These are phyloP conservation scores for Melipona bicolor DNA, from an alignment of 2,888 invertebrate genomes.

Conservation along the genomic window DNA sequence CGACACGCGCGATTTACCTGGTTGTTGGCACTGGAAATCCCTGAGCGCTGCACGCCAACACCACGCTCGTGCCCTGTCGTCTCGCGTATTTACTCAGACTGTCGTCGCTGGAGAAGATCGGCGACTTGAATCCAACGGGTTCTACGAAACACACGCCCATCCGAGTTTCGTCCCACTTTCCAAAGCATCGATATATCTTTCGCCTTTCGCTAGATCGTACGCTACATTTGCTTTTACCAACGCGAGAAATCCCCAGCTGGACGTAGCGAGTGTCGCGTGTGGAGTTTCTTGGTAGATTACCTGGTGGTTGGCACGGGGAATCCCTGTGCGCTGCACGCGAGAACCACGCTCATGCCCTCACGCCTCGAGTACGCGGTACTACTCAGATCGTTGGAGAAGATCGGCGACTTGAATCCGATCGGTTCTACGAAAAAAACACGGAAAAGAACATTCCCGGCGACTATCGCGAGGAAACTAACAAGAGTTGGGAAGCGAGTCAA, in stretches of 20 bases:
- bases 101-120: conserved; percentile 88
- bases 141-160: conserved; percentile 83
- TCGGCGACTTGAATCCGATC: conserved; percentile 89
- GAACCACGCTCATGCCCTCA: conserved; percentile 79
- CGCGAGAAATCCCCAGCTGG: too few relatives aligned
- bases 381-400: conserved; percentile 87
- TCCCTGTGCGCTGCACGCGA: conserved; percentile 87
- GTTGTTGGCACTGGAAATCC: conserved; percentile 89
- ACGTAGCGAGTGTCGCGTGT: too few relatives aligned
- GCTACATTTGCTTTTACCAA: not conserved
- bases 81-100: conserved; percentile 87
- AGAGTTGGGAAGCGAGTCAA: not conserved
- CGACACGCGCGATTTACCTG: conserved; percentile 85
- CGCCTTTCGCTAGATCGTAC: too few relatives aligned
- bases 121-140: conserved; percentile 89
- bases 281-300: conserved; percentile 84
- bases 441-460: not conserved
- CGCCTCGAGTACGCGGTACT: conserved; percentile 86
- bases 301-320: conserved; percentile 89
- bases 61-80: conserved; percentile 79
- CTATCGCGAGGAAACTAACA: not conserved
- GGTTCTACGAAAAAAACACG: conserved; percentile 85
- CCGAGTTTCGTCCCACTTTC: too few relatives aligned
- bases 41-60: conserved; percentile 86
- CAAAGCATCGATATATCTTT: too few relatives aligned